Conservation (phyloP, 2,797 vertebrate genomes). For the Neoniphon sammara region DNA sequence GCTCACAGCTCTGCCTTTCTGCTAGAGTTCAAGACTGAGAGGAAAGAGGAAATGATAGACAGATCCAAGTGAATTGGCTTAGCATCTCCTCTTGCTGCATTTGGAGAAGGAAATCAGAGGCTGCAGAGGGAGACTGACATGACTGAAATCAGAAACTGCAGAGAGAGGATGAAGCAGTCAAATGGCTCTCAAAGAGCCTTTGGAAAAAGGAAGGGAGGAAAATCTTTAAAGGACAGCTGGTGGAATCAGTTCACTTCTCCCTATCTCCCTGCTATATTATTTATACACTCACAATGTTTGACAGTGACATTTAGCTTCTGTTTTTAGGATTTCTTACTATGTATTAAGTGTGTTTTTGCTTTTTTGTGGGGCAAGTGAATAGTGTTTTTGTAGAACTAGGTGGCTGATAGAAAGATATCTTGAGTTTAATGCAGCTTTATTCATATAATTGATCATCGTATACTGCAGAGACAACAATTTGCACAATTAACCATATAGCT, state of each 20-base stretch:
- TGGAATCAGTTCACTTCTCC: too few relatives aligned
- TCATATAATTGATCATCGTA: too few relatives aligned
- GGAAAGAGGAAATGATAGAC: constrained; percentile 27
- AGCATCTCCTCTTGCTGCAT: constrained; percentile 31
- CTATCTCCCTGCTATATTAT: too few relatives aligned
- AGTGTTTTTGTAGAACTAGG: too few relatives aligned
- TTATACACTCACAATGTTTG: too few relatives aligned
- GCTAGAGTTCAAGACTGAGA: constrained; percentile 16
- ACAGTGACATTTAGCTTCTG: too few relatives aligned
- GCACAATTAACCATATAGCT: too few relatives aligned
- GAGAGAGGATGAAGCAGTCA: background rate
- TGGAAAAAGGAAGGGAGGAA: background rate
- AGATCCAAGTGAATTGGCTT: constrained; percentile 3
- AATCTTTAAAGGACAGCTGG: background rate
- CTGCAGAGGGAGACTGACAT: constrained; percentile 21
- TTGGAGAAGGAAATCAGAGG: constrained; percentile 21
- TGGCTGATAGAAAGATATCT: too few relatives aligned
- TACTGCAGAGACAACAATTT: too few relatives aligned
- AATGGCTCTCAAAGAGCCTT: background rate
- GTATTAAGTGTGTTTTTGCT: background rate
- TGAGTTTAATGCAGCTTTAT: too few relatives aligned
- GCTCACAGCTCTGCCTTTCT: constrained; percentile 1
- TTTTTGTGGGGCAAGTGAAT: too few relatives aligned
- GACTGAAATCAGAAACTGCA: background rate
- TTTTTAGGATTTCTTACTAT: too few relatives aligned